Evolutionary conservation across 2,888 invertebrate genomes (phyloP).

Genomic region (Sarcophaga caerulescens): DNA sequence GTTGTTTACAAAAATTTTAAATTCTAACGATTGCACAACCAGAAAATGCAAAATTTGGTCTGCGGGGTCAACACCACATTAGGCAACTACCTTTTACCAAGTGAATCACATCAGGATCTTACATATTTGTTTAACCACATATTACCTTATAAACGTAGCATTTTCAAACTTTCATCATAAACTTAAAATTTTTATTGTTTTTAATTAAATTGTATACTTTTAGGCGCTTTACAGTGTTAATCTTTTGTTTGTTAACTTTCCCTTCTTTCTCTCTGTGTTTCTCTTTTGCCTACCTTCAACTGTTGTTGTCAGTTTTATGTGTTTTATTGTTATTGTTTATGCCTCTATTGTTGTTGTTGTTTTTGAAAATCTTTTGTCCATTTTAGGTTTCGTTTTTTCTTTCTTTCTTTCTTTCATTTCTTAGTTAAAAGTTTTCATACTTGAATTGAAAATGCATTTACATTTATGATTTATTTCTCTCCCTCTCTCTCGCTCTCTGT

Average conservation of each 20-base stretch:
- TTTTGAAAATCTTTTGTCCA: neutral
- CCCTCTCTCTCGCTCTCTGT: too few relatives aligned
- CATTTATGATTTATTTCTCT: neutral
- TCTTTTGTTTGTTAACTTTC: neutral
- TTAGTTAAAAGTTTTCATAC: slow-evolving; percentile 28
- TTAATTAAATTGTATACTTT: neutral
- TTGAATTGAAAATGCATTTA: slow-evolving; percentile 36
- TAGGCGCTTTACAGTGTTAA: neutral
- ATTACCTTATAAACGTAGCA: too few relatives aligned
- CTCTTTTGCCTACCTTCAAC: neutral
- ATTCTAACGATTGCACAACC: too few relatives aligned
- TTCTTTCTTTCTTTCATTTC: neutral
- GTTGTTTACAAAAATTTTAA: too few relatives aligned
- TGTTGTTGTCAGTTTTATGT: neutral
- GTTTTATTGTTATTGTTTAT: too few relatives aligned
- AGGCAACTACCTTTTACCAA: too few relatives aligned
- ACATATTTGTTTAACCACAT: too few relatives aligned
- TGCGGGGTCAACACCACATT: too few relatives aligned
- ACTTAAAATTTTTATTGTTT: neutral
- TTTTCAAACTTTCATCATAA: too few relatives aligned
- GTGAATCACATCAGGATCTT: too few relatives aligned
- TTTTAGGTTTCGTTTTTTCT: neutral
- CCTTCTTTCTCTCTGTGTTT: neutral
- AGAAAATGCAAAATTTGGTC: too few relatives aligned
- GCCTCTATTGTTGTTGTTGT: neutral